Evolutionary conservation across 2,113 vertebrate species (phyloP), one percentile per base, ranked within the genome.

Genomic region (Sphaerodactylus townsendi): DNA sequence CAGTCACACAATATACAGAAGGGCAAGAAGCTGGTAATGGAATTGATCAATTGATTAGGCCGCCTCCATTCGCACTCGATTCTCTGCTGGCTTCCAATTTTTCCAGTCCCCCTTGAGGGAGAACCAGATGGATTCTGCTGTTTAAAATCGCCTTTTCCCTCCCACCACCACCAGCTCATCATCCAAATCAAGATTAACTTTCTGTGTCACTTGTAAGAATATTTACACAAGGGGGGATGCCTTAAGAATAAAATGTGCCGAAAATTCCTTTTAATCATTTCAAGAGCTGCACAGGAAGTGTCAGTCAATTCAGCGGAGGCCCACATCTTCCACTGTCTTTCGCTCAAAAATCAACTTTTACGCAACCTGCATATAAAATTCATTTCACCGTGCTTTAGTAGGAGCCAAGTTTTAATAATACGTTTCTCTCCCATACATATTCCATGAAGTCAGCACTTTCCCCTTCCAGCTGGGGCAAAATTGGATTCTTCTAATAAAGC

Each of bases 21-120:
- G 72, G 19, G 21, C 65, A 65, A 62, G 53, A 28, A 48, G 25
- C 17, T 5, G 53, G 65, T 65, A 82, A 72, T 86, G 79, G 44
- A 86, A 86, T 56, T 37, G 72, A 82, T 82, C 56, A 64, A 72
- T 33, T 77, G 85, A 86, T 71, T 50, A 39, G 65, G 44, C 39
- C 19, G 50, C 23, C 76, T 10, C 33, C 17, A 48, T 66, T 50
- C 73, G 2, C 21, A 62, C 39, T 46, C 25, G 5, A 53, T 77
- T 62, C 66, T 15, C 15, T 33, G n/a, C 33, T 7, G 23, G 25
- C 46, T 81, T 71, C 79, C 28, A 25, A 33, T 84, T 44, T 78
- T 39, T 77, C 50, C 2, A 28, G 23, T n/a, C 59, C 25, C 13
- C 56, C 80, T 48, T 23, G 21, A 78, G 44, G 13, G 65, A 77